Evolutionary conservation across 1,140 invertebrate genomes (phyloP).

Genomic region (Plectrocnemia conspersa): DNA sequence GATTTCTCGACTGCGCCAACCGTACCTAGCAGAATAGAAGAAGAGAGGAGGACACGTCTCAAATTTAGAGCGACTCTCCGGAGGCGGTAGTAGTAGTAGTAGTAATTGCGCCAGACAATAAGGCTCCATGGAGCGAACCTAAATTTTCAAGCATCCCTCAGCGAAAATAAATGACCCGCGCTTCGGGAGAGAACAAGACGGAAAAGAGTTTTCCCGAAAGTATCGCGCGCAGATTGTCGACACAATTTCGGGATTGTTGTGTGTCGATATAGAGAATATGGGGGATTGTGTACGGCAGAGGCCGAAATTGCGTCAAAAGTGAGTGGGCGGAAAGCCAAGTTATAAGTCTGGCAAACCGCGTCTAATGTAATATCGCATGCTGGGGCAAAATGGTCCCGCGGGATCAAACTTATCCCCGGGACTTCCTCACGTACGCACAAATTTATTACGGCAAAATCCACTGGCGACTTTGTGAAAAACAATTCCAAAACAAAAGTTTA

Average conservation of each 20-base stretch:
- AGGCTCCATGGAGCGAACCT: slow-evolving; percentile 19
- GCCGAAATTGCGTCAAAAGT: slow-evolving; percentile 9
- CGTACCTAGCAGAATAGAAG: too few relatives aligned
- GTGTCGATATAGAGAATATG: background rate
- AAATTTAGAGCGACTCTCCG: slow-evolving; percentile 20
- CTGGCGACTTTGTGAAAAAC: too few relatives aligned
- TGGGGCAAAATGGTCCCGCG: slow-evolving; percentile 5
- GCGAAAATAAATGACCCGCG: background rate
- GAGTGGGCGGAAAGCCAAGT: slow-evolving; percentile 15
- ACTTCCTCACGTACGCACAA: background rate
- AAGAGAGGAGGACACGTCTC: slow-evolving; percentile 17
- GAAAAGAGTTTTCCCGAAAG: background rate
- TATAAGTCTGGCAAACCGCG: slow-evolving; percentile 15
- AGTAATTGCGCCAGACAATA: slow-evolving; percentile 26
- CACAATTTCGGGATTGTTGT: background rate
- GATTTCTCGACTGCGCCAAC: too few relatives aligned
- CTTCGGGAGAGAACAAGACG: too few relatives aligned
- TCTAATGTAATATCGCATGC: slow-evolving; percentile 16
- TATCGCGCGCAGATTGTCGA: background rate
- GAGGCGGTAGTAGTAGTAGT: slow-evolving; percentile 10
- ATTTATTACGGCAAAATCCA: too few relatives aligned
- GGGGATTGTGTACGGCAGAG: too few relatives aligned
- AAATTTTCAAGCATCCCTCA: slow-evolving; percentile 5
- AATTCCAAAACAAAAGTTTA: too few relatives aligned
- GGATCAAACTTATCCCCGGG: slow-evolving; percentile 6